Base-by-base conservation (phyloP, 2,797 vertebrate genomes). In the Peromyscus melanophrys region DNA sequence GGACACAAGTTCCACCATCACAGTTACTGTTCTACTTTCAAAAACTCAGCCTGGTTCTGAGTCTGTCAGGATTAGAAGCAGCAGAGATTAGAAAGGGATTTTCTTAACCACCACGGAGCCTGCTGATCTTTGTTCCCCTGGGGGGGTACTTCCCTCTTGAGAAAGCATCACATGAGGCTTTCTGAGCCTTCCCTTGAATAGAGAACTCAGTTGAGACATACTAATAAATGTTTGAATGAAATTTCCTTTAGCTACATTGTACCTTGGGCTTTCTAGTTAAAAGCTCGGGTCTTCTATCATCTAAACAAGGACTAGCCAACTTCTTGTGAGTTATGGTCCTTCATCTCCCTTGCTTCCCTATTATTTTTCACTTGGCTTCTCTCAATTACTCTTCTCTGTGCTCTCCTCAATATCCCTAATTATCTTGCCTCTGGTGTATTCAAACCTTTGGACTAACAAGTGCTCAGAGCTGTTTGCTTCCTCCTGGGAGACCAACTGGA, bases 381-480 rank as follows among this genome's bases (percentile, higher is more conserved):
- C 89, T 90, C 31, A 0, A 80, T 97, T 96, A 96, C 78, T 96
- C 76, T 96, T 93, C 82, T 82, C 65, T 37, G 1, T 46, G 85
- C 71, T 95, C 9, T 6, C 94, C 90, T 94, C 55, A 75, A 96
- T 92, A 95, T 77, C 49, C 25, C 96, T 96, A 90, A 96, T 95
- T 97, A 97, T 95, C 78, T 95, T 90, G 87, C 76, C 61, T 91
- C 81, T 37, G 77, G 29, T 81, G 75, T 71, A 73, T 75, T 95
- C 89, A 96, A 95, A 96, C 84, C 89, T 96, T 95, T 95, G 88
- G 75, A 93, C 92, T 97, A 97, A 96, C 65, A 96, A 96, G 87
- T 73, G 69, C 82, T 95, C 78, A 21, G 69, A 91, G 92, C 61
- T 87, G 29, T 92, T 93, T 96, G 40, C 71, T 86, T 92, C 78